Base-by-base conservation (phyloP, 2,888 invertebrate species). In the Zele albiditarsus region DNA sequence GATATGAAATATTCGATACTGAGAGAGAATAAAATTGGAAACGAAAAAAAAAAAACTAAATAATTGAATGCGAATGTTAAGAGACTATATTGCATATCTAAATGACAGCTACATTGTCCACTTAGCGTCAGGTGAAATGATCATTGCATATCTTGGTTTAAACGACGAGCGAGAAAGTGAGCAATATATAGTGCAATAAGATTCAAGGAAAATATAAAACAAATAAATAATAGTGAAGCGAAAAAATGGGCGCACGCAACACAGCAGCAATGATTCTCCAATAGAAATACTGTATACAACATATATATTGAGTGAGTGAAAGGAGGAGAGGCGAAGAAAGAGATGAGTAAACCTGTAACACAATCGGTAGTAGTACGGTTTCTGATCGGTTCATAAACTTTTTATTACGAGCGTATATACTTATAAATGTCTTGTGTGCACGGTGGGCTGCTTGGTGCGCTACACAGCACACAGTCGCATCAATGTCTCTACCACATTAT, bases 321-420 rank as follows among this genome's bases (percentile, higher is more conserved):
- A 20, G n/a, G 23, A 23, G 5, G 38, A 49, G 58, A 65, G 57
- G 23, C 57, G 23, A 5, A 46, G 10, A 53, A 53, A 42, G 74
- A 70, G 42, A 71, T 63, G 65, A 53, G 69, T 74, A 73, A 71
- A 66, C 75, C 76, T 77, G 77, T 79, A 78, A 80, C 20, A 53
- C 78, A 80, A 80, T 79, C 77, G 80, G 75, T 77, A 76, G 77
- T 53, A 53, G 20, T 78, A 77, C 78, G 74, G 73, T 77, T 76
- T 73, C 77, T 69, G 76, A 80, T 79, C 72, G 78, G 78, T 79
- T 78, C 80, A 78, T 80, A 80, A 80, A 80, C 33, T 78, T 80
- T 79, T 80, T 80, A 80, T 79, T 79, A 75, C 76, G 57, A 57
- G 8, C 31, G 46, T 71, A 42, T 62, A 71, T 20, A 46, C 20